phyloP scores from a whole-genome alignment of 1,140 invertebrate species.

The Copidosoma floridanum region DNA sequence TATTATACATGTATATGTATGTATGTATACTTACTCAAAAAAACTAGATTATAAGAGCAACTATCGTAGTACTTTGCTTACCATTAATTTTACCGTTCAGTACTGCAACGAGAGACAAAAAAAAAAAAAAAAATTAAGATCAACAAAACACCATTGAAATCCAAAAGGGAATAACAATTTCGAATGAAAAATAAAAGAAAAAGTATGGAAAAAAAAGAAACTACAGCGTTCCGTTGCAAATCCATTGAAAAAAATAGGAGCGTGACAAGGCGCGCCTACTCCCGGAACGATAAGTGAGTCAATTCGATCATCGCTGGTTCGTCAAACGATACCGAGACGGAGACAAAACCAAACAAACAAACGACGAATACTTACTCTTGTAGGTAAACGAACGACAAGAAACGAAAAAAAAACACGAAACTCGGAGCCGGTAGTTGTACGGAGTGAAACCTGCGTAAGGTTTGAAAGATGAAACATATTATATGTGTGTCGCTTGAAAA shows the following conservation, averaged over 20 bases:
- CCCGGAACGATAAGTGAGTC: slow-evolving; percentile 56
- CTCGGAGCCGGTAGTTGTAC: background rate
- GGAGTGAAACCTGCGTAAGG: no score
- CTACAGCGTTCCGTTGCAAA: slow-evolving; percentile 41
- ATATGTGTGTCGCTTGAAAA: slow-evolving; percentile 10
- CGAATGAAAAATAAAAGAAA: no score
- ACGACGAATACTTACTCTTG: background rate
- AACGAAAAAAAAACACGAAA: background rate
- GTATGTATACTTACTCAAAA: no score
- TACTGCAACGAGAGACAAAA: background rate
- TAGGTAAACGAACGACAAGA: background rate
- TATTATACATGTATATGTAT: no score
- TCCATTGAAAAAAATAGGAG: slow-evolving; percentile 46
- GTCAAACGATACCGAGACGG: slow-evolving; percentile 18
- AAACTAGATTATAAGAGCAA: no score
- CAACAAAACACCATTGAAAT: no score
- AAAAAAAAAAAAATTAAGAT: slow-evolving; percentile 23
- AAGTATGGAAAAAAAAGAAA: background rate
- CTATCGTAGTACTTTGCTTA: no score
- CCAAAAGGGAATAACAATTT: no score
- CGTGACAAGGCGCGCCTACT: slow-evolving; percentile 42
- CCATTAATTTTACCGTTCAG: no score
- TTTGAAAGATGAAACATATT: no score
- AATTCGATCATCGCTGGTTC: slow-evolving; percentile 48
- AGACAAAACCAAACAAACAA: background rate